Conservation (phyloP, 1,140 invertebrate genomes). For the Scaptomyza hsui region DNA sequence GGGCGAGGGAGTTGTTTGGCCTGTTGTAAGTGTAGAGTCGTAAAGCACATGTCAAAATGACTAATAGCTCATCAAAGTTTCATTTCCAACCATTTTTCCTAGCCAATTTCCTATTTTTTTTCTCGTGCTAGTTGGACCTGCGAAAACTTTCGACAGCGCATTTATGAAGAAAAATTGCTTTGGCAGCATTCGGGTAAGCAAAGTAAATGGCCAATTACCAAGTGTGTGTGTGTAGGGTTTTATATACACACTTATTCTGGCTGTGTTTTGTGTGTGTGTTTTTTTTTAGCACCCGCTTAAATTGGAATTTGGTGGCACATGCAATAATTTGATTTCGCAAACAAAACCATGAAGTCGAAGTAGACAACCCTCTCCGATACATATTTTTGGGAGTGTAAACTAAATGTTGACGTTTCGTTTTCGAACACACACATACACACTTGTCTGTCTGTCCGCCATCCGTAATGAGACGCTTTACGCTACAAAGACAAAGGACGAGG, state of each 20-base stretch:
- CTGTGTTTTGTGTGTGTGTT: conserved; percentile 16
- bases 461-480: conserved; percentile 58
- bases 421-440: conserved; percentile 11
- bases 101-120: conserved; percentile 29
- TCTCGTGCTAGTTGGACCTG: conserved; percentile 6
- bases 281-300: conserved; percentile 50
- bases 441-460: conserved; percentile 30
- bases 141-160: conserved; percentile 36
- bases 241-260: conserved; percentile 11
- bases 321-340: conserved; percentile 72
- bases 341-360: conserved; percentile 18
- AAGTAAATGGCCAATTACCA: conserved; percentile 33
- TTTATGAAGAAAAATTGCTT: conserved; percentile 32
- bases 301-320: conserved; percentile 68
- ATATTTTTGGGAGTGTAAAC: conserved; percentile 43
- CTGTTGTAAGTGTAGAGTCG: neutral
- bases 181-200: neutral
- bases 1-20: neutral
- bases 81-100: conserved; percentile 59
- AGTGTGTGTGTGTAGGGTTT: conserved; percentile 1
- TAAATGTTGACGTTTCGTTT: conserved; percentile 60
- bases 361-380: conserved; percentile 2
- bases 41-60: conserved; percentile 73
- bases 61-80: conserved; percentile 78
- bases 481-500: neutral